These are phyloP conservation scores for Anas flavirostris DNA, from an alignment of 2,797 vertebrate genomes.

Conservation along the genomic window DNA sequence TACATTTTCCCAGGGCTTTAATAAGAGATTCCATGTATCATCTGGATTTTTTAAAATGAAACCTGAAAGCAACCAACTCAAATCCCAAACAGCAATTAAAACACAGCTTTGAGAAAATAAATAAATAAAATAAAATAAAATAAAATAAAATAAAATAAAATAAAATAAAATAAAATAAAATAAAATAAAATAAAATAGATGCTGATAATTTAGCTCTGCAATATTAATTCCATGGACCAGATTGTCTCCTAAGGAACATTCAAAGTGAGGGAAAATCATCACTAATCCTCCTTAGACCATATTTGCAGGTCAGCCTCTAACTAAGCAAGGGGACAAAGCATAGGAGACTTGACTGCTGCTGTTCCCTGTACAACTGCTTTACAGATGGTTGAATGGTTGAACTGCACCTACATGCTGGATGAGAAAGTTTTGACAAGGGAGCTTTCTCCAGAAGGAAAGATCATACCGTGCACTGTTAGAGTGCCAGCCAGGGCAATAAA, in stretches of 20 bases:
- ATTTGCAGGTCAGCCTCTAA: neutral
- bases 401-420: fast-evolving
- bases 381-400: neutral
- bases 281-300: fast-evolving
- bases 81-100: conserved; percentile 21
- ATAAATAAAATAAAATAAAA: neutral
- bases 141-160: no score
- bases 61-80: neutral
- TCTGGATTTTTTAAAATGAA: conserved; percentile 24
- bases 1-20: neutral
- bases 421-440: neutral
- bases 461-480: neutral
- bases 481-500: neutral
- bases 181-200: neutral
- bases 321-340: neutral
- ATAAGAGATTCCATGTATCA: neutral
- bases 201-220: neutral
- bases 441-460: neutral
- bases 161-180: neutral
- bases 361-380: neutral
- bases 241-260: neutral
- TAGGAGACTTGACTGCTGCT: neutral
- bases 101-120: neutral
- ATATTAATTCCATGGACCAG: neutral
- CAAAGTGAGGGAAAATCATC: neutral